A percentile compares a stretch with the other conserved stretches of the same genome.
Conservation (phyloP, 2,113 vertebrate genomes). For the Scolopax mira region DNA sequence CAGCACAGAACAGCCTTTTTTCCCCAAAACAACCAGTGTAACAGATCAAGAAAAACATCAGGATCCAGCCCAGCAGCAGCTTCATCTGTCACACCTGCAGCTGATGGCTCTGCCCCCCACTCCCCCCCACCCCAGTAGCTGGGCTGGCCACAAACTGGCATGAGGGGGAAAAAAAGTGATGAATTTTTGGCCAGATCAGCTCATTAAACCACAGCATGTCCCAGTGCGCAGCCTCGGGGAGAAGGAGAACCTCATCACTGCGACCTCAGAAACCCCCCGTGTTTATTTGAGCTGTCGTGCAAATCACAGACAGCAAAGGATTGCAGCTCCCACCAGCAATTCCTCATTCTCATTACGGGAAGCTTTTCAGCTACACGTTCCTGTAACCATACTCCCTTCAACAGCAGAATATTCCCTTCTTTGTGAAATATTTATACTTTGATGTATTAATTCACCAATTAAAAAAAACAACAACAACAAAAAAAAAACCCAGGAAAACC, state of each 20-base stretch:
- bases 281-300: background rate
- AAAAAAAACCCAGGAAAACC: background rate
- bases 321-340: background rate
- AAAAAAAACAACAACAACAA: background rate
- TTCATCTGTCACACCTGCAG: background rate
- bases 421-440: background rate
- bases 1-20: background rate
- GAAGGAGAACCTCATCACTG: background rate
- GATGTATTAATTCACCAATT: background rate
- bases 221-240: rapidly evolving
- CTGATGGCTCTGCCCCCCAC: background rate
- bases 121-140: background rate
- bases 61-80: background rate
- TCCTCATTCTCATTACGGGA: background rate
- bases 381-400: background rate
- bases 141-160: background rate
- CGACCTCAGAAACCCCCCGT: background rate
- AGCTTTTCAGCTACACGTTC: background rate
- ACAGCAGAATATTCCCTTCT: background rate
- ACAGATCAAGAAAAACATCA: rapidly evolving
- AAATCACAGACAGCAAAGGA: background rate
- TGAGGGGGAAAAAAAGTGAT: background rate
- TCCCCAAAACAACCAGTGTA: background rate
- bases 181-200: background rate
- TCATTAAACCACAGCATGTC: background rate